These are phyloP conservation scores for Pteromalus puparum DNA, from an alignment of 1,140 invertebrate genomes.

Conservation along the genomic window DNA sequence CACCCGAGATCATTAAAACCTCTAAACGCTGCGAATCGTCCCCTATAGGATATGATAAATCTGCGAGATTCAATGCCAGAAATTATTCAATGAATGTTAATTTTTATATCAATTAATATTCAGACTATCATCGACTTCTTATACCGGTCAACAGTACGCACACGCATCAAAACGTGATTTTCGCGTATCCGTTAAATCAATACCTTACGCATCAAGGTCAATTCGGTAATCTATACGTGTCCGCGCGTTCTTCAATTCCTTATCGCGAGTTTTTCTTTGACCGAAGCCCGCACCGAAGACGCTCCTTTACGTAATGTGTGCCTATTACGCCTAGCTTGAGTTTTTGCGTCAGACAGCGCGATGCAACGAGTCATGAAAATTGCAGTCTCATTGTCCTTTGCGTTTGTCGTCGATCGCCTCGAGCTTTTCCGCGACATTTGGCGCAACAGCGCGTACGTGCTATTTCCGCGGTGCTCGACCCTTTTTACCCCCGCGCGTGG, in stretches of 20 bases:
- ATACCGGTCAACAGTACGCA: too few relatives aligned
- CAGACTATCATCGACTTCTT: too few relatives aligned
- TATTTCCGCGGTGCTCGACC: not conserved
- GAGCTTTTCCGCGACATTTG: not conserved
- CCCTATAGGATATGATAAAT: not conserved
- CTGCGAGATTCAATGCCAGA: not conserved
- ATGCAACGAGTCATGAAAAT: not conserved
- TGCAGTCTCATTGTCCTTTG: constrained; percentile 10
- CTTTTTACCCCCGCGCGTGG: not conserved
- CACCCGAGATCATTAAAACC: not conserved
- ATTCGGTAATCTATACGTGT: too few relatives aligned
- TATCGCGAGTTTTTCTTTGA: not conserved
- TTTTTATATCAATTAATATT: too few relatives aligned
- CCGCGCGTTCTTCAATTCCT: too few relatives aligned
- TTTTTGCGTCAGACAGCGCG: not conserved
- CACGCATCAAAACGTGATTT: too few relatives aligned
- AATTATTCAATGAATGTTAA: too few relatives aligned
- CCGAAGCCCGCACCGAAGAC: too few relatives aligned
- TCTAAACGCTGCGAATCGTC: not conserved
- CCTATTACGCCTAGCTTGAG: not conserved
- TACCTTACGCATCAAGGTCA: too few relatives aligned
- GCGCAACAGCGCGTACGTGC: not conserved
- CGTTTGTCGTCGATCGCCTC: not conserved
- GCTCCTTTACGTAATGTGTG: not conserved
- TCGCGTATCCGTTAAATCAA: too few relatives aligned